A percentile compares a stretch with the other conserved stretches of the same genome.
These are phyloP conservation scores for Microplitis mediator DNA, from an alignment of 1,140 invertebrate genomes.

Conservation along the genomic window DNA sequence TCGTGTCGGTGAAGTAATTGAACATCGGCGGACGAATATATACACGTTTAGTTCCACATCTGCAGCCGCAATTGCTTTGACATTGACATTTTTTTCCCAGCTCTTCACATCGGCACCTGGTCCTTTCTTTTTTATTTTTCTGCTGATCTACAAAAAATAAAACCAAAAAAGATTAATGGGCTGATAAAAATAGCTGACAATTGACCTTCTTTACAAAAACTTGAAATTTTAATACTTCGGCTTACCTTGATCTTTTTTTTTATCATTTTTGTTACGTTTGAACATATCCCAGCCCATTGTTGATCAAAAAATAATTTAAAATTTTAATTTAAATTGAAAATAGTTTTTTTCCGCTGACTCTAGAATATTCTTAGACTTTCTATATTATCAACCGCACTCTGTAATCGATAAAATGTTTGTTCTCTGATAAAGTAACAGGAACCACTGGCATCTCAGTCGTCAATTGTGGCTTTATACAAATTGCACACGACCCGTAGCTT, in stretches of 20 bases:
- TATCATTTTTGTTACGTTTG: slow-evolving; percentile 37
- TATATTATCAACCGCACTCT: slow-evolving; percentile 10
- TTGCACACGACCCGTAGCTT: slow-evolving; percentile 22
- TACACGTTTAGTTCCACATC: slow-evolving; percentile 44
- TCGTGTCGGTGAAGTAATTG: slow-evolving; percentile 50
- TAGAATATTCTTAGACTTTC: slow-evolving; percentile 6
- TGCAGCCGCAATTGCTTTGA: slow-evolving; percentile 49
- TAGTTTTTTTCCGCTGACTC: not conserved
- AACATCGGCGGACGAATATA: slow-evolving; percentile 49
- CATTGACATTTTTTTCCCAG: slow-evolving; percentile 44
- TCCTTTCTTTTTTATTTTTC: slow-evolving; percentile 18
- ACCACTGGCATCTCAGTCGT: slow-evolving; percentile 22
- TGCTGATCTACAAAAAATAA: slow-evolving; percentile 18
- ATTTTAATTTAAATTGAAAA: not conserved
- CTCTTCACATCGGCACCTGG: slow-evolving; percentile 40
- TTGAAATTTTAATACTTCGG: not conserved
- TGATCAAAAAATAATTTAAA: slow-evolving; percentile 4
- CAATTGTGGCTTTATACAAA: slow-evolving; percentile 32
- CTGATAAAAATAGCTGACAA: not conserved
- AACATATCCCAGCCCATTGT: slow-evolving; percentile 49
- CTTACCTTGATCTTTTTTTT: slow-evolving; percentile 41
- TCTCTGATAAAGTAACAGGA: slow-evolving; percentile 6
- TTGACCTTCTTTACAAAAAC: not conserved
- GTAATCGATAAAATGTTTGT: slow-evolving; percentile 2
- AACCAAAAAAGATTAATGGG: slow-evolving; percentile 30